These are phyloP conservation scores for Sarcophaga subvicina DNA, from an alignment of 2,888 invertebrate genomes.

Conservation along the genomic window DNA sequence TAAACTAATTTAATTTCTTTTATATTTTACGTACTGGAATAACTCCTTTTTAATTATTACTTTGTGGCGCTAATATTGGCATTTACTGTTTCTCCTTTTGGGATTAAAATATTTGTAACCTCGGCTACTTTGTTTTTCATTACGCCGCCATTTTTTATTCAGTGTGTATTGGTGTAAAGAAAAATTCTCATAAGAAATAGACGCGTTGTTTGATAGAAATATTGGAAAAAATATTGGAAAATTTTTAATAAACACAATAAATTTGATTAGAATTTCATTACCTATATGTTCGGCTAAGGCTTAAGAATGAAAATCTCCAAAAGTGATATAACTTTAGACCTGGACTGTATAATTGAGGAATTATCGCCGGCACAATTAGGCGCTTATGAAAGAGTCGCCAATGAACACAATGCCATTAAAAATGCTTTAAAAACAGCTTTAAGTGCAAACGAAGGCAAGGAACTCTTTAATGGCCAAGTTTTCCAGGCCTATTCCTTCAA, in stretches of 20 bases:
- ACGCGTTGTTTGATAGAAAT: slow-evolving; percentile 49
- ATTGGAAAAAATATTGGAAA: slow-evolving; percentile 19
- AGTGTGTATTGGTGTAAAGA: slow-evolving; percentile 55
- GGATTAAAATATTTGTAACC: background rate
- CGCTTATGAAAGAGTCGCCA: slow-evolving; percentile 85
- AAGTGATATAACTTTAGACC: slow-evolving; percentile 82
- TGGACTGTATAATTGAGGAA: slow-evolving; percentile 89
- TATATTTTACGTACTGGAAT: too few species aligned
- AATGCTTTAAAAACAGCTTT: slow-evolving; percentile 83
- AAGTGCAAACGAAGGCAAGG: slow-evolving; percentile 84
- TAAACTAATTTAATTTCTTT: too few species aligned
- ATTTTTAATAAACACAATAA: slow-evolving; percentile 6
- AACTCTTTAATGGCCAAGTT: slow-evolving; percentile 86
- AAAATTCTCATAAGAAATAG: slow-evolving; percentile 49
- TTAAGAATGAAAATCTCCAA: slow-evolving; percentile 76
- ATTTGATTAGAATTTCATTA: background rate
- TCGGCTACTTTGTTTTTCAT: slow-evolving; percentile 10
- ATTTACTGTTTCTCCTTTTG: background rate
- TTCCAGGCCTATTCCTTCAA: slow-evolving; percentile 86
- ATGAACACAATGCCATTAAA: slow-evolving; percentile 87
- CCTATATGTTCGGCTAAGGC: slow-evolving; percentile 52
- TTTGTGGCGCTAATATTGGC: background rate
- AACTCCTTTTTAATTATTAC: too few species aligned
- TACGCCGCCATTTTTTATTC: slow-evolving; percentile 60
- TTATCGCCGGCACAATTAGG: slow-evolving; percentile 86